Evolutionary conservation across 2,797 vertebrate genomes (phyloP).

Genomic region (Moxostoma hubbsi): DNA sequence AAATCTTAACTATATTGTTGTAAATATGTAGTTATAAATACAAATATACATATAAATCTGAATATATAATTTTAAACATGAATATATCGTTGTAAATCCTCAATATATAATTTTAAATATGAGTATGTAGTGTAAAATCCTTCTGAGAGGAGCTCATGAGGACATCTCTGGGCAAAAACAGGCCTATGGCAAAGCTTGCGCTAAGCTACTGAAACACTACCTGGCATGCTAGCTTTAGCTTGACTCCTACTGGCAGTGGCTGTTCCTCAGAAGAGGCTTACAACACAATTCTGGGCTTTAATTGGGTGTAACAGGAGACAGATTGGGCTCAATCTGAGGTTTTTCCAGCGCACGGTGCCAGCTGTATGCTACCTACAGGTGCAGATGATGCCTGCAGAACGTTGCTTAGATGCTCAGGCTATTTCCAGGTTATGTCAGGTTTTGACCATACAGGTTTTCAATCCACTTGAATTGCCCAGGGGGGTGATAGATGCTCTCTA

Average conservation of each 20-base stretch:
- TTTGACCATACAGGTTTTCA: constrained; percentile 16
- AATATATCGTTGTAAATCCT: no score
- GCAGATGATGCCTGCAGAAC: constrained; percentile 61
- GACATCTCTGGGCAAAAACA: constrained; percentile 40
- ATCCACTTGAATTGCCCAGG: not conserved
- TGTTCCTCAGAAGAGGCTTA: constrained; percentile 71
- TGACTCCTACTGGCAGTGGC: constrained; percentile 66
- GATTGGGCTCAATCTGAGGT: constrained; percentile 64
- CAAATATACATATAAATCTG: no score
- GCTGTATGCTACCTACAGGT: constrained; percentile 70
- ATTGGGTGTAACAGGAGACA: constrained; percentile 64
- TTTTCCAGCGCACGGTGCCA: constrained; percentile 59
- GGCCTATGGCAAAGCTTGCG: constrained; percentile 1
- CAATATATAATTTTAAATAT: no score
- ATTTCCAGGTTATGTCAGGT: constrained; percentile 35
- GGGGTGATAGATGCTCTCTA: constrained; percentile 29
- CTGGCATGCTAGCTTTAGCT: constrained; percentile 60
- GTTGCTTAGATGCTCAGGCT: constrained; percentile 62
- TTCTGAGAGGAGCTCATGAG: not conserved
- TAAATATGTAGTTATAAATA: no score
- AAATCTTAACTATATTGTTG: no score
- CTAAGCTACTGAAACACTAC: constrained; percentile 52
- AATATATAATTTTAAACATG: no score
- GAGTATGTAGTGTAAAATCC: not conserved
- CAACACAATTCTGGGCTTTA: constrained; percentile 63